phyloP scores from a whole-genome alignment of 1,140 invertebrate species.

The Zaprionus capensis region DNA sequence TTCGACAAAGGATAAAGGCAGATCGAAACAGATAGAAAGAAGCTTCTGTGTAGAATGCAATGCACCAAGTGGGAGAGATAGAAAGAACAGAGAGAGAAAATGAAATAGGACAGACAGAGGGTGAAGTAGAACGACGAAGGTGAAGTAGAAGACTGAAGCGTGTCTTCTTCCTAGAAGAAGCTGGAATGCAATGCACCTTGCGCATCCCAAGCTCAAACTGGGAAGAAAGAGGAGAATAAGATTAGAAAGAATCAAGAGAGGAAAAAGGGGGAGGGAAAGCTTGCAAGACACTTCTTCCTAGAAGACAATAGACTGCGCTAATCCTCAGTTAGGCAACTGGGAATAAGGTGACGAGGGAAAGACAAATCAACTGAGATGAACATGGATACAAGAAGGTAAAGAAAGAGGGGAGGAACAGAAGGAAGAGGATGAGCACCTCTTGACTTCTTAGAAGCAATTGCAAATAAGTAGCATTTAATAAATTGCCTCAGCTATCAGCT shows the following conservation, averaged over 20 bases:
- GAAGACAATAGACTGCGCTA: conserved; percentile 41
- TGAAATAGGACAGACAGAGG: background rate
- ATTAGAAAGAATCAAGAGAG: background rate
- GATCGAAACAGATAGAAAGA: background rate
- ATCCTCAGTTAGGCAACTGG: background rate
- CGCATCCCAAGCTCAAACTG: background rate
- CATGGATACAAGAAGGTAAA: background rate
- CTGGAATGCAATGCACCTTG: background rate
- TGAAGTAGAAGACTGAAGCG: too few species aligned
- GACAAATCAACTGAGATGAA: background rate
- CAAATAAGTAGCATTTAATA: conserved; percentile 80
- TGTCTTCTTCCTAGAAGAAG: conserved; percentile 26
- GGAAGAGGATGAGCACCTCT: conserved; percentile 56
- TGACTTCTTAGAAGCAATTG: conserved; percentile 79
- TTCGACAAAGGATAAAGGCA: background rate
- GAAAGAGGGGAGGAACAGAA: background rate
- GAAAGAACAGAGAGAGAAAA: too few species aligned
- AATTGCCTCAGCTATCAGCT: conserved; percentile 56
- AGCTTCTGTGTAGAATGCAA: background rate
- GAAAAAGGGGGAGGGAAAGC: background rate
- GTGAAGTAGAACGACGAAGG: too few species aligned
- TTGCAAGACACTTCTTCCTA: conserved; percentile 20
- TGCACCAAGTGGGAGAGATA: too few species aligned
- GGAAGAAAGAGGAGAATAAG: background rate
- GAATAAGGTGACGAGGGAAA: background rate